These are phyloP conservation scores for Epizoanthus fatuus DNA, from an alignment of 92 coral and sea anemone species.

Conservation along the genomic window DNA sequence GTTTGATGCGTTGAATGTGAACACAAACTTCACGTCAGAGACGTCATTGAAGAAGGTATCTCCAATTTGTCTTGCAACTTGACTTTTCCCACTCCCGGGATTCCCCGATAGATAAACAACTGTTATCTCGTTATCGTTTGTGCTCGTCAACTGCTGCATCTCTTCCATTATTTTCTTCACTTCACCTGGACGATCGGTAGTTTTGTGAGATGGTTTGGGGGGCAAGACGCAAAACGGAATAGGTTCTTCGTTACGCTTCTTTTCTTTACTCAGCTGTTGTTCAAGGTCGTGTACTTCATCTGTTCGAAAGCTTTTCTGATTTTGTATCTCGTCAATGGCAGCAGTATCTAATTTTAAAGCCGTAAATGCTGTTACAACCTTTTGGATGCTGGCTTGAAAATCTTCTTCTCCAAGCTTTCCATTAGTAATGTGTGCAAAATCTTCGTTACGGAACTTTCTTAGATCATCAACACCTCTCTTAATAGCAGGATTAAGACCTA, in stretches of 20 bases:
- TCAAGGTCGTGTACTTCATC: not conserved
- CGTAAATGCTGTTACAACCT: conserved; percentile 32
- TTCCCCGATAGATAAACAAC: conserved; percentile 51
- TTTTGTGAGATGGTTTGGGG: conserved; percentile 26
- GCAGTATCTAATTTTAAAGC: conserved; percentile 2
- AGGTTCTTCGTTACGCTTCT: conserved; percentile 5
- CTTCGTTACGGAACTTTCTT: conserved; percentile 46
- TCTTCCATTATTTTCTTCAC: not conserved
- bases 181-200: not conserved
- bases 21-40: conserved; percentile 23
- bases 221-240: conserved; percentile 32
- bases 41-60: conserved; percentile 5
- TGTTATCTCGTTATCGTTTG: conserved; percentile 16
- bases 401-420: conserved; percentile 38
- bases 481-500: not conserved
- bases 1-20: conserved; percentile 57
- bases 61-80: conserved; percentile 36
- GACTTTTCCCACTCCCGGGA: conserved; percentile 59
- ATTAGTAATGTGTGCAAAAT: conserved; percentile 34
- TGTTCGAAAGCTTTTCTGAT: conserved; percentile 34
- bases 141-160: not conserved
- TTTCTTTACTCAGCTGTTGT: not conserved
- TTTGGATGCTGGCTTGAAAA: conserved; percentile 30
- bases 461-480: conserved; percentile 19
- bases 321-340: conserved; percentile 26